Evolutionary conservation across 2,888 invertebrate species (phyloP), one percentile per base, ranked within the genome.

Genomic region (Himalopsyche tibetana): DNA sequence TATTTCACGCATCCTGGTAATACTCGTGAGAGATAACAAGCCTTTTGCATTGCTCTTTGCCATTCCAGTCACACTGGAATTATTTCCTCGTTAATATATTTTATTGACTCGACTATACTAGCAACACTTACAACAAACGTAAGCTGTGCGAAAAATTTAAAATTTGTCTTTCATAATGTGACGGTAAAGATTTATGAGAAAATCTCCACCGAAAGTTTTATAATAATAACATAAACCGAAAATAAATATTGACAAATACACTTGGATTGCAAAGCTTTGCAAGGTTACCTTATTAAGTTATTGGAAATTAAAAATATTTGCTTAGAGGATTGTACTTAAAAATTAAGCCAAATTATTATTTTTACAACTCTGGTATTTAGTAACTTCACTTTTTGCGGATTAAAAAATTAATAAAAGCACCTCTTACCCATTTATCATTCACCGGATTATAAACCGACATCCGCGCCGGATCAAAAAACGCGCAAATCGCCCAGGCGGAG

Each of bases 21-120:
- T 74, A 74, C 74, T 74, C 74, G 74, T 74, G 74, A 74, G 74
- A 74, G 74, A 74, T 74, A 74, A 38, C 74, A 74, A 74, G 74
- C 38, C 74, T 74, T 74, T 74, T 74, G 38, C 74, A 74, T 38
- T 74, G 74, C 74, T 74, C 74, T 74, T 36, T 36, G 36, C 28
- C 36, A 11, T 36, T 36, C 19, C 38, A 74, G 74, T 74, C 74
- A 15, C 36, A 74, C n/a, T 69, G 36, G 12, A 38, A 74, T 74
- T 74, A 74, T 11, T 36, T 38, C 12, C 36, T 28, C 38, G 74
- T 74, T 74, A 74, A 74, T 74, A 38, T 74, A 38, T 36, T 74
- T 74, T 74, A 74, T 74, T 74, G 74, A 74, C 11, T 74, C 38
- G 38, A 15, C 36, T 19, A 63, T 63, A 15, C 19, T 8, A 15